Percentiles rank a stretch among this genome's conserved stretches.
phyloP scores from a whole-genome alignment of 2,797 vertebrate species.

The Dipus sagitta region DNA sequence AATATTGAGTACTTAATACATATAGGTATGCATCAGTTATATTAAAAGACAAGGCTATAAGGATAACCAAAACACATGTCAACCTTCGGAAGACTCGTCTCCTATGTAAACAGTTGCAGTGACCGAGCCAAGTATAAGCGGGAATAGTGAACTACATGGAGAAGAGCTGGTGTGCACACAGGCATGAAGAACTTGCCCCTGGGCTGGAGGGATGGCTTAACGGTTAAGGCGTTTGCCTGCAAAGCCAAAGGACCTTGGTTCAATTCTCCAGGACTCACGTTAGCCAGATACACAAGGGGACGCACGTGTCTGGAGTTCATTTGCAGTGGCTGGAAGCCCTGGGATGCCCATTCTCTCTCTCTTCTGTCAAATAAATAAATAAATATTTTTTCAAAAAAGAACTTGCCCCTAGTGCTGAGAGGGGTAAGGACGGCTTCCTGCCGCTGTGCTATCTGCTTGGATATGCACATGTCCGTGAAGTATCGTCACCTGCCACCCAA shows the following conservation, averaged over 20 bases:
- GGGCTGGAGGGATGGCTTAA: not conserved
- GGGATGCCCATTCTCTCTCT: too few relatives aligned
- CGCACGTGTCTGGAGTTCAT: too few relatives aligned
- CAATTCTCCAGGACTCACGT: too few relatives aligned
- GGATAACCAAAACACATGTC: not conserved
- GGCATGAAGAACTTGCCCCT: not conserved
- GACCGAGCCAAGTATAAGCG: not conserved
- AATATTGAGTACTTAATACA: not conserved
- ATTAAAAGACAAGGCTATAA: not conserved
- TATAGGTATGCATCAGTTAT: not conserved
- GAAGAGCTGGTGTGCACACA: not conserved
- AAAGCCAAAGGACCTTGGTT: too few relatives aligned
- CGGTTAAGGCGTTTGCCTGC: too few relatives aligned
- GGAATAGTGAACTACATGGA: not conserved
- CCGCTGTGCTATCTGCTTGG: not conserved
- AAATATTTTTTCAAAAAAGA: too few relatives aligned
- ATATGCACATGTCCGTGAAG: accelerated
- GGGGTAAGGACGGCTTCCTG: not conserved
- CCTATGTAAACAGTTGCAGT: not conserved
- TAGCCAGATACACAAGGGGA: too few relatives aligned
- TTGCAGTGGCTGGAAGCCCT: too few relatives aligned
- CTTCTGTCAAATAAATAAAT: not conserved
- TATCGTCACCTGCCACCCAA: not conserved
- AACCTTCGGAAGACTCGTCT: not conserved
- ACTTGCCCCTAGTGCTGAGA: not conserved